Evolutionary conservation across 1,140 invertebrate genomes (phyloP), one percentile per base, ranked within the genome.

Genomic region (Bombus confusus): DNA sequence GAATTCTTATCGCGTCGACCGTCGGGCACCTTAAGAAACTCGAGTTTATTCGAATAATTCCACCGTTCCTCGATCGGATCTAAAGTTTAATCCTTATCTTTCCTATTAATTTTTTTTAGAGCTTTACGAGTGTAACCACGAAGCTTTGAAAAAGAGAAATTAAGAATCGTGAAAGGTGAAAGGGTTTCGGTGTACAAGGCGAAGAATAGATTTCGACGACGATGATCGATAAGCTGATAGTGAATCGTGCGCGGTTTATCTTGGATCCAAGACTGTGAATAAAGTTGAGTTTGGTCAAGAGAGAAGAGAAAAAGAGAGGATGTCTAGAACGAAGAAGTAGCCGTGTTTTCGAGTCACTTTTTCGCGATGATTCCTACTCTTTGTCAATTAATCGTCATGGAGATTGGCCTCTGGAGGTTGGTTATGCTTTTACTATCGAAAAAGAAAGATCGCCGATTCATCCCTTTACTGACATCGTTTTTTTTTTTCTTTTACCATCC

Each of bases 341-440:
- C 39, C 39, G 62, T 75, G 66, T 68, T 84, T 80, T 66, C 85
- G 85, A 37, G 76, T 79, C 78, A 85, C 74, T 77, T 85, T 80
- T 64, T 77, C 31, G 59, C 66, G 43, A 88, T 85, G 82, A 69
- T 85, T 73, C 66, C 64, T 34, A 18, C 57, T 52, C 31, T 85
- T 85, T 80, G 77, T 57, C 86, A 41, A 73, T 88, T 81, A 57
- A 41, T 79, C 59, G 72, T 31, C 64, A 88, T 85, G 87, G 73
- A 77, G 76, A 76, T 39, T 75, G 72, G 72, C 34, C 62, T 76
- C 34, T 41, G 81, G 73, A 83, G 81, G 81, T 83, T 83, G 41
- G 81, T 83, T 62, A n/a, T 72, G 25, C 28, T 72, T 72, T 72
- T 39, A 72, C 37, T 28, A 69, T 0, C 25, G 34, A 37, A 34